Conservation (phyloP, 2,113 vertebrate species). For the Centrocercus urophasianus region DNA sequence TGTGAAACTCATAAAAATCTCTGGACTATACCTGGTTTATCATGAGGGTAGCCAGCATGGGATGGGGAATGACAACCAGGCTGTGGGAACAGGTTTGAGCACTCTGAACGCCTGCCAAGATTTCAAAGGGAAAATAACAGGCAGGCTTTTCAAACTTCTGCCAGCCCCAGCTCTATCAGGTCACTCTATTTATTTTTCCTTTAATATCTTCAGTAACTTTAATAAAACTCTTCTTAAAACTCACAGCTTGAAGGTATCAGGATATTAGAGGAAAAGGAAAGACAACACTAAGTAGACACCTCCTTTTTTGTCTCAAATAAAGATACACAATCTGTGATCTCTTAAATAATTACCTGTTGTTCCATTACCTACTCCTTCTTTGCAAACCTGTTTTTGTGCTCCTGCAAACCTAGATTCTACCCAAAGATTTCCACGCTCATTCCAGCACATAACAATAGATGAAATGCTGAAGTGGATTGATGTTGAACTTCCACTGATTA, state of each 20-base stretch:
- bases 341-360: conserved; percentile 46
- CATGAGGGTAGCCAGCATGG: background rate
- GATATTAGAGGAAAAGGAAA: conserved; percentile 42
- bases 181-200: conserved; percentile 28
- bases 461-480: conserved; percentile 30
- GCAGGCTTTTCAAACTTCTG: conserved; percentile 49
- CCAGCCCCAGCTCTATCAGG: conserved; percentile 33
- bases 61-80: background rate
- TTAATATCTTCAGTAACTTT: conserved; percentile 54
- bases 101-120: conserved; percentile 29
- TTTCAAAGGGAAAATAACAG: conserved; percentile 47
- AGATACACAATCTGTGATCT: conserved; percentile 50
- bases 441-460: conserved; percentile 18
- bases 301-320: conserved; percentile 2
- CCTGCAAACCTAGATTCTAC: background rate
- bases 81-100: background rate
- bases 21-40: conserved; percentile 3
- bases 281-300: conserved; percentile 24
- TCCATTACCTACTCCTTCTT: conserved; percentile 39
- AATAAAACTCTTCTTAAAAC: conserved; percentile 63
- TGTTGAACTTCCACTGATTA: conserved; percentile 68
- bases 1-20: conserved; percentile 38
- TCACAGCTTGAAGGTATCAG: conserved; percentile 22
- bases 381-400: conserved; percentile 26
- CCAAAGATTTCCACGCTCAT: conserved; percentile 43